Conservation (phyloP, 2,888 invertebrate genomes). For the Sinopyrophorus schimmeli region DNA sequence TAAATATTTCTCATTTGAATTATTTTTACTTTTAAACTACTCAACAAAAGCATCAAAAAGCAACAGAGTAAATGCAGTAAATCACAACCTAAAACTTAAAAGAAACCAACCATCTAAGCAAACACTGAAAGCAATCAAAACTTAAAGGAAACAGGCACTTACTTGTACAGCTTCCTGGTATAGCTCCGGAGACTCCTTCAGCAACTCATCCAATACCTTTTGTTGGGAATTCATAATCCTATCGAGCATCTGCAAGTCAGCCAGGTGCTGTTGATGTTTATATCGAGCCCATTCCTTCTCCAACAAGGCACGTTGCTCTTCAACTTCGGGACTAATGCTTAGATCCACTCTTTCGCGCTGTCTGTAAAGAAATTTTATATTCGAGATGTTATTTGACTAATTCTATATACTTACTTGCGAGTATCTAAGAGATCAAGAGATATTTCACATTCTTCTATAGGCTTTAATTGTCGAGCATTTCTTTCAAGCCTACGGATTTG, state of each 20-base stretch:
- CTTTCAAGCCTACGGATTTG: constrained; percentile 81
- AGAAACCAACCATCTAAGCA: no score
- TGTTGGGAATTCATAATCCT: constrained; percentile 70
- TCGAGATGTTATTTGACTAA: background rate
- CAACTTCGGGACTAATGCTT: constrained; percentile 60
- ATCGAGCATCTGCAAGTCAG: constrained; percentile 71
- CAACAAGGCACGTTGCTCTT: constrained; percentile 67
- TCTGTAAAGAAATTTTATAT: no score
- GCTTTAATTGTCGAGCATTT: constrained; percentile 82
- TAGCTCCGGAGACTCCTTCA: constrained; percentile 79
- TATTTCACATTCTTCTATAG: constrained; percentile 84
- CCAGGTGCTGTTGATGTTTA: constrained; percentile 65
- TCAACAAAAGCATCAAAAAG: no score
- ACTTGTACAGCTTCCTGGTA: constrained; percentile 86
- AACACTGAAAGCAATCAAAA: no score
- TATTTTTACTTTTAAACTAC: no score
- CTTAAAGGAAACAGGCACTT: constrained; percentile 28
- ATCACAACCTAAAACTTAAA: no score
- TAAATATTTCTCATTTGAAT: no score
- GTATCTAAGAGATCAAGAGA: constrained; percentile 68
- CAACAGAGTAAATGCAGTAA: no score
- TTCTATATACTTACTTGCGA: constrained; percentile 57
- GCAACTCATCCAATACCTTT: constrained; percentile 78
- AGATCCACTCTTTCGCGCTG: constrained; percentile 58
- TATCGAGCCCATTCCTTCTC: constrained; percentile 77